phyloP scores from a whole-genome alignment of 2,888 invertebrate species.

The Nudaria mundana region DNA sequence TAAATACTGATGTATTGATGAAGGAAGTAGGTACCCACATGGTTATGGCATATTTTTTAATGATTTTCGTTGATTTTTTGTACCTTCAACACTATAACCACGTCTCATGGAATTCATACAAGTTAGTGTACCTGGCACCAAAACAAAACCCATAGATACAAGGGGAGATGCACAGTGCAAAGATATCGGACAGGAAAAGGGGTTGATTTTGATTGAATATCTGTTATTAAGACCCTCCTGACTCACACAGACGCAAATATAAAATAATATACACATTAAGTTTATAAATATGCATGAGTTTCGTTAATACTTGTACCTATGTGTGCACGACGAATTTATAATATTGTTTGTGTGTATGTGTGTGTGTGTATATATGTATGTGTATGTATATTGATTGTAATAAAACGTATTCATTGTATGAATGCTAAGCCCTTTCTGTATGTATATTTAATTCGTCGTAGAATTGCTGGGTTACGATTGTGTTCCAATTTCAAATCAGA shows the following conservation, averaged over 20 bases:
- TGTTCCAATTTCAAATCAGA: slow-evolving; percentile 10
- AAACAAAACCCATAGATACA: slow-evolving; percentile 57
- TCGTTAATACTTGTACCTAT: slow-evolving; percentile 66
- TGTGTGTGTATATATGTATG: slow-evolving; percentile 37
- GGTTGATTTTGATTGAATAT: slow-evolving; percentile 81
- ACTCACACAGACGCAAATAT: slow-evolving; percentile 66
- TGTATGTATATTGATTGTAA: slow-evolving; percentile 36
- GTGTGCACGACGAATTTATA: slow-evolving; percentile 46
- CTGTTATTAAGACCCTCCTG: slow-evolving; percentile 76
- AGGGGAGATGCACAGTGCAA: slow-evolving; percentile 71
- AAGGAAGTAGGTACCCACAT: not conserved
- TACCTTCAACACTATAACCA: slow-evolving; percentile 7
- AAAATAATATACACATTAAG: slow-evolving; percentile 75
- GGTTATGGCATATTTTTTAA: not conserved
- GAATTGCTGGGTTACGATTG: not conserved
- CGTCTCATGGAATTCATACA: slow-evolving; percentile 22
- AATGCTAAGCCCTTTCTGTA: slow-evolving; percentile 20
- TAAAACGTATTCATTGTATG: slow-evolving; percentile 35
- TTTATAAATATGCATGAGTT: slow-evolving; percentile 80
- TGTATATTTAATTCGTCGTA: slow-evolving; percentile 9
- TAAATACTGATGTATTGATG: not conserved
- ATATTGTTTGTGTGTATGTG: slow-evolving; percentile 38
- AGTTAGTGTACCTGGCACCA: slow-evolving; percentile 27
- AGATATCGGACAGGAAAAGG: slow-evolving; percentile 76
- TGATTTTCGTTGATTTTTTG: not conserved